Base-by-base conservation (phyloP, 2,888 invertebrate genomes). In the Neria commutata region DNA sequence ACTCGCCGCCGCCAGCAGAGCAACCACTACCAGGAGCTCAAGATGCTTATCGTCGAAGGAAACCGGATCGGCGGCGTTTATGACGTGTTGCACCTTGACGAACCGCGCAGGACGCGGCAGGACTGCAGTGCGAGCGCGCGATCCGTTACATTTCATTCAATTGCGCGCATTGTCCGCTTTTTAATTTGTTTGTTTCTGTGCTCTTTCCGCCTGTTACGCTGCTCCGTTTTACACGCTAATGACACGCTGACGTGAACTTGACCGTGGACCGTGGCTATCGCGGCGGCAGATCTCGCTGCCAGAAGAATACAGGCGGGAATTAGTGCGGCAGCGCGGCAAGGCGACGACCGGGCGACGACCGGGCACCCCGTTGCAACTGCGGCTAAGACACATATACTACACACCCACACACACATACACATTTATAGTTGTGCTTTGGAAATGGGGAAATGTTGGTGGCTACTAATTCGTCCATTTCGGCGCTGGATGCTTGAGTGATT, bases 201-300 rank as follows among this genome's bases (percentile, higher is more conserved):
- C 5, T 48, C 11, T 46, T 19, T 46, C 19, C 21, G n/a, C 24
- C 8, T 46, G 46, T n/a, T 17, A 11, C 17, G 21, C 21, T 66
- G 48, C 56, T 25, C 24, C 63, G 56, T 67, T 67, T 62, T 68
- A 65, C 66, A 66, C 73, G 73, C 72, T 73, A 73, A 73, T 73
- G 73, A 73, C 66, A 73, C 71, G 68, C 67, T 58, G 74, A 67
- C 73, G 74, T 77, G 78, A 77, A 77, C 77, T 77, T 77, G 77
- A 79, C 78, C 77, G 74, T 79, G 75, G 77, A 79, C 78, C 77
- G 74, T 79, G 75, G 79, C 77, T 77, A 77, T 77, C 79, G 64
- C 50, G 62, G 65, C 60, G 56, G 60, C 46, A 61, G 49, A 71
- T 72, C 60, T 55, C 42, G 54, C 53, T 53, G 21, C 42, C 42